Evolutionary conservation across 2,797 vertebrate genomes (phyloP), one percentile per base, ranked within the genome.

Genomic region (Sternarchorhynchus goeldii): DNA sequence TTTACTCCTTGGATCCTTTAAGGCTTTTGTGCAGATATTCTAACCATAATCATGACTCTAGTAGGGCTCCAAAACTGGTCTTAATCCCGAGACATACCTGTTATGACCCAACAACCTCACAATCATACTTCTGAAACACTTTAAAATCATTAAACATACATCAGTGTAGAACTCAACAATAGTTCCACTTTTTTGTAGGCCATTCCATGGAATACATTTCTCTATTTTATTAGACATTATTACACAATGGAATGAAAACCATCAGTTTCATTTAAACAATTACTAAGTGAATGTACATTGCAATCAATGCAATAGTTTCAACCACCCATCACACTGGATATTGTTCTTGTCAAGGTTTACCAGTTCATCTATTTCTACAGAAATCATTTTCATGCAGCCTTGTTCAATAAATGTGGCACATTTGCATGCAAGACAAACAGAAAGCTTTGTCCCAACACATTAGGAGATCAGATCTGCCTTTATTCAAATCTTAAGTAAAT

Each of bases 131-230:
- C 25, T 65, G 45, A 69, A 78, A 78, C 34, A 74, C 62, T 50
- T 59, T 69, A 50, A 34, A 70, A 63, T 39, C 0, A 6, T 53
- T n/a, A 63, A 55, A 56, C 79, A 68, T 71, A 74, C 17, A 76
- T 71, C 66, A 55, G 18, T 56, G 31, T 71, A 79, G 76, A 83
- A 82, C 45, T 88, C 86, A 89, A 86, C 86, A 90, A 88, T 34
- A n/a, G 65, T 86, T 83, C 83, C 79, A 67, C 64, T 21, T 65
- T 64, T 73, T 5, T 34, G 32, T 72, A 86, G 88, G 88, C 87
- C 41, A 50, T 86, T 87, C 82, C 77, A 83, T 88, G 86, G 1
- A 63, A 20, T 50, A 36, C 34, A 36, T 36, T 36, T 64, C 32
- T 12, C 7, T 45, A 20, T 10, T 56, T 79, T 59, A 59, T 25